Evolutionary conservation across 2,113 vertebrate species (phyloP), one percentile per base, ranked within the genome.

Genomic region (Cyanoderma ruficeps): DNA sequence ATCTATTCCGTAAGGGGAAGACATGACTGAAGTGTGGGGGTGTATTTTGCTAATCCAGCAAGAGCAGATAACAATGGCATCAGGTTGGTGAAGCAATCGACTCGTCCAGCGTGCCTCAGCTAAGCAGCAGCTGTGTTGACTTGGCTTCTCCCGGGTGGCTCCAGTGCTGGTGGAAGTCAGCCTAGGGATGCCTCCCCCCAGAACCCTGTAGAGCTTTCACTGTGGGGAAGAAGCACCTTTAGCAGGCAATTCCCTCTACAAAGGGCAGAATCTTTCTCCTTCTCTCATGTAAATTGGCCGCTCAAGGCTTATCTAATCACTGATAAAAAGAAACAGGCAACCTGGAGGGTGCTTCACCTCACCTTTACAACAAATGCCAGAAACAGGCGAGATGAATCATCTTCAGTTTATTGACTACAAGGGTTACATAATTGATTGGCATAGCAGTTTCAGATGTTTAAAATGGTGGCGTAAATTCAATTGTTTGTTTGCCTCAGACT

Each of bases 1-100:
- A 15, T 13, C 9, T 84, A 1, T 22, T 68, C 28, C 33, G 12
- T 18, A 83, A 93, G 8, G 11, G 11, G 30, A 87, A 87, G 23
- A 8, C 12, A 9, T 14, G 20, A 46, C 3, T 42, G 41, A 67
- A 75, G 24, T 3, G 39, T 1, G 4, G 3, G 11, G 2, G 2
- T 21, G 15, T 27, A 39, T 33, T 4, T 74, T 78, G 33, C 15
- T 35, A 35, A 44, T 30, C 7, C 27, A 59, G 13, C n/a, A 63
- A 13, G 21, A 21, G 23, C 3, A 5, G 13, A 7, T 33, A 67
- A 12, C 39, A 25, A 17, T 1, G 24, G 3, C 61, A 35, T 35
- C 56, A n/a, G 47, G 27, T 65, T 74, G 60, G 15, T 13, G 68
- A 64, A 75, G 41, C 13, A 3, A 39, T 21, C 0, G 30, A 7